Evolutionary conservation across 2,888 invertebrate species (phyloP).

Genomic region (Tipula lateralis): DNA sequence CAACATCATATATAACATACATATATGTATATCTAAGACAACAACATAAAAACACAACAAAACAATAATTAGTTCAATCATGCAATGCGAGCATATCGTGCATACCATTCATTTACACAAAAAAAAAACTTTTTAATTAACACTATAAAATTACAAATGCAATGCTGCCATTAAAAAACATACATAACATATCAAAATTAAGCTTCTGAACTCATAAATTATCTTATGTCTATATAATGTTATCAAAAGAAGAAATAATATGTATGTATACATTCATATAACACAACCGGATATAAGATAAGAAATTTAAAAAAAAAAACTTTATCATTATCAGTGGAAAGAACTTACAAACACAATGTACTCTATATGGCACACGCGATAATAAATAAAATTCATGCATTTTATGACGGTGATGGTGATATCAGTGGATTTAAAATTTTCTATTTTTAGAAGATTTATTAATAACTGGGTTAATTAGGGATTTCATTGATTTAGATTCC

Average conservation of each 20-base stretch:
- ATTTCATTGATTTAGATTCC: too few relatives aligned
- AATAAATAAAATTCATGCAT: neutral
- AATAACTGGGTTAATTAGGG: neutral
- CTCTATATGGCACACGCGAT: neutral
- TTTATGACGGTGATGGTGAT: neutral
- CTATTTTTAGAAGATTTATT: neutral
- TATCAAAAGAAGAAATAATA: neutral
- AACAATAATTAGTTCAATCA: neutral
- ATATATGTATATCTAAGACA: neutral
- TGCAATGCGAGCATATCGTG: neutral
- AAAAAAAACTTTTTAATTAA: conserved; percentile 20
- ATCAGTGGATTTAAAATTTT: neutral
- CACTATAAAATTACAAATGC: neutral
- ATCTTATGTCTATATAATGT: neutral
- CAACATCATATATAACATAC: neutral
- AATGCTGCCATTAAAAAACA: neutral
- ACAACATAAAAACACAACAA: neutral
- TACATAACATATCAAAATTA: neutral
- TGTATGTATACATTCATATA: neutral
- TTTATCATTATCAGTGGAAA: neutral
- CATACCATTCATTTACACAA: neutral
- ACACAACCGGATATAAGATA: conserved; percentile 1
- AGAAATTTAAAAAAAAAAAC: neutral
- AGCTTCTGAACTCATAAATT: conserved; percentile 19
- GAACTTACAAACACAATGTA: neutral